Evolutionary conservation across 1,140 invertebrate species (phyloP).

Genomic region (Bombus superbus): DNA sequence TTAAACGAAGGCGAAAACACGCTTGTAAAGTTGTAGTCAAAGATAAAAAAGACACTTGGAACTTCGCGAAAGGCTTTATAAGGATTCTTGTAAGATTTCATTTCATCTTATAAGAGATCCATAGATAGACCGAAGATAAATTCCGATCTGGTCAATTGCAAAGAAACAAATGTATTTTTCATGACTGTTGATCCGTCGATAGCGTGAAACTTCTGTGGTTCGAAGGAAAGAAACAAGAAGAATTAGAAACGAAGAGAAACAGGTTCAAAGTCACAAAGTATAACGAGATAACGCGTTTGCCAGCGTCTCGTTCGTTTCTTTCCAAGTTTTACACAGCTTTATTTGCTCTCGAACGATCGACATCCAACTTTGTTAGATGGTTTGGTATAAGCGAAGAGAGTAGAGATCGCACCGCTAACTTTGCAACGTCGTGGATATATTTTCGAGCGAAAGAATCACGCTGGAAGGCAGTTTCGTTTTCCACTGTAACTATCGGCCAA

Average conservation of each 20-base stretch:
- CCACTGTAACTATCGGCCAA: not conserved
- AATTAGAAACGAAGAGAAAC: not conserved
- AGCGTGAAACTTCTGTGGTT: not conserved
- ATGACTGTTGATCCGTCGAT: not conserved
- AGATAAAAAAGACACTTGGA: not conserved
- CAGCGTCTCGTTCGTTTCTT: not conserved
- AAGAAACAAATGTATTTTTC: not conserved
- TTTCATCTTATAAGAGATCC: not conserved
- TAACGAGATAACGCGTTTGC: not conserved
- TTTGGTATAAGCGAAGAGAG: not conserved
- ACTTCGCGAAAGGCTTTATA: not conserved
- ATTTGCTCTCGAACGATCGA: not conserved
- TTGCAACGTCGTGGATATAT: not conserved
- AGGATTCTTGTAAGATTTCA: not conserved
- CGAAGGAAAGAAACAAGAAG: not conserved
- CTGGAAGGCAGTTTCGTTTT: not conserved
- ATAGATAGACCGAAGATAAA: not conserved
- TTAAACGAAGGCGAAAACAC: not conserved
- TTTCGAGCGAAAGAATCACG: constrained; percentile 5
- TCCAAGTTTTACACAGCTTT: not conserved
- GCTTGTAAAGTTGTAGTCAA: not conserved
- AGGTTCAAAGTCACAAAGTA: not conserved
- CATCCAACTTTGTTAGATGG: not conserved
- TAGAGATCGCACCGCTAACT: not conserved
- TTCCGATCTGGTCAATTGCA: not conserved